Conservation (phyloP, 2,888 invertebrate species). For the Cantharis nigra region DNA sequence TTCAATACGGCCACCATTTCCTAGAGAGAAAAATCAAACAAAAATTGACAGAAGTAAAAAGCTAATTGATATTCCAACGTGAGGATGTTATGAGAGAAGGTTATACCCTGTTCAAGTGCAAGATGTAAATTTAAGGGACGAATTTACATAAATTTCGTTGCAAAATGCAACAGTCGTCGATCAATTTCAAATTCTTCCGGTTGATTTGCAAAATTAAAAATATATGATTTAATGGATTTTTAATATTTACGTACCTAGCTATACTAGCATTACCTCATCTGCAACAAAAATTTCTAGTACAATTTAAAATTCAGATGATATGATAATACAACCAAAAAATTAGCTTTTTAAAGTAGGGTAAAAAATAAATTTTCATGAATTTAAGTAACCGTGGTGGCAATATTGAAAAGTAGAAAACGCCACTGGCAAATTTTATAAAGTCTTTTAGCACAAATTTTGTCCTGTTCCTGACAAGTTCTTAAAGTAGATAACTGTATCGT, state of each 20-base stretch:
- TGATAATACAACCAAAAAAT: neutral
- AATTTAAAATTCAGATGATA: neutral
- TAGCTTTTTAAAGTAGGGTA: neutral
- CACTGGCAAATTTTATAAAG: conserved; percentile 8
- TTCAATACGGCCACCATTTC: conserved; percentile 10
- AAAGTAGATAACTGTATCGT: conserved; percentile 16
- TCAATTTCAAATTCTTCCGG: neutral
- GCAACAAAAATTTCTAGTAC: neutral
- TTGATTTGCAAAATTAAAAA: neutral
- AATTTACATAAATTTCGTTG: neutral
- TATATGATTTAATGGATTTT: neutral
- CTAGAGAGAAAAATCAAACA: neutral
- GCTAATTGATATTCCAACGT: neutral
- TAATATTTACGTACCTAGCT: neutral
- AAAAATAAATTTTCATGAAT: neutral
- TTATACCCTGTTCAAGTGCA: conserved; percentile 1
- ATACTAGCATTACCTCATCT: neutral
- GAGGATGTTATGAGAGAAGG: neutral
- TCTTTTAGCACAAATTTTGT: conserved; percentile 3
- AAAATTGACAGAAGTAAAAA: neutral
- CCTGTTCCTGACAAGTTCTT: conserved; percentile 2
- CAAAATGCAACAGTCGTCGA: neutral
- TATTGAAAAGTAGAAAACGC: conserved; percentile 5
- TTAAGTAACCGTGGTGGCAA: conserved; percentile 1
- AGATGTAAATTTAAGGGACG: neutral